A percentile compares a stretch with the other conserved stretches of the same genome.
Conservation (phyloP, 1,140 invertebrate genomes). For the Chrysomallon squamiferum region DNA sequence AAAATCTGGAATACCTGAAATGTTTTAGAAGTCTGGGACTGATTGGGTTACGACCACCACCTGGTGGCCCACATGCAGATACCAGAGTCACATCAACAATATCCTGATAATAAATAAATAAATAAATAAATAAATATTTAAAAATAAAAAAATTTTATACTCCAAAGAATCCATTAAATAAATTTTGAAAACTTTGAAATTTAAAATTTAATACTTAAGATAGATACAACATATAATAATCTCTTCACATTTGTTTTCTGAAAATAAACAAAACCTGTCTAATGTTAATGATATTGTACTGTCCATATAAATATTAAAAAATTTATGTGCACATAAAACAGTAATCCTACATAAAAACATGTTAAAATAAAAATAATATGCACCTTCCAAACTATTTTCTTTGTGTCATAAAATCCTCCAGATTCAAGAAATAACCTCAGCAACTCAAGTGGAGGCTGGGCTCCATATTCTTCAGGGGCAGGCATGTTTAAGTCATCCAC, state of each 20-base stretch:
- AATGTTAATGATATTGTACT: background rate
- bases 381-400: slow-evolving; percentile 83
- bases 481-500: slow-evolving; percentile 68
- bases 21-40: slow-evolving; percentile 61
- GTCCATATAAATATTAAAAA: background rate
- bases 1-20: slow-evolving; percentile 57
- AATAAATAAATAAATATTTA: background rate
- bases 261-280: too few species aligned
- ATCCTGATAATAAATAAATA: slow-evolving; percentile 34
- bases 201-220: background rate
- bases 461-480: slow-evolving; percentile 59
- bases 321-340: background rate
- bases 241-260: too few species aligned
- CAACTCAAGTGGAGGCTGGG: slow-evolving; percentile 63
- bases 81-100: slow-evolving; percentile 60
- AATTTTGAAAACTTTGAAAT: too few species aligned
- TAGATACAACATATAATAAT: background rate
- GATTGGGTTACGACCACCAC: slow-evolving; percentile 58
- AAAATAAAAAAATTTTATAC: background rate
- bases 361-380: background rate
- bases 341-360: background rate
- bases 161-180: too few species aligned
- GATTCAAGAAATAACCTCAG: slow-evolving; percentile 81
- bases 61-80: slow-evolving; percentile 62
- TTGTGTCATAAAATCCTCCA: slow-evolving; percentile 81